Base-by-base conservation (phyloP, 2,113 vertebrate genomes). In the Neogale vison region DNA sequence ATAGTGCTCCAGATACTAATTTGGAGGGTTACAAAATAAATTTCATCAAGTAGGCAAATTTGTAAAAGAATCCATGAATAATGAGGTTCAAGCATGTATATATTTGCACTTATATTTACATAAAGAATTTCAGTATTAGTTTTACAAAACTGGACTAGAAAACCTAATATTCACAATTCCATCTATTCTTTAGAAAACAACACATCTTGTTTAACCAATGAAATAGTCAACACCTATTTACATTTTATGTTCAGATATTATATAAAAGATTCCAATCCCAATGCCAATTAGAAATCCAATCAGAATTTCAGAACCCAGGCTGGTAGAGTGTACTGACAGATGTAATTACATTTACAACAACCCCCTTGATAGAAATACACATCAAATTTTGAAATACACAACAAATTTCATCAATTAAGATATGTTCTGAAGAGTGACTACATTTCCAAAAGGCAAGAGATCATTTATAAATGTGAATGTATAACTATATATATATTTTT, bases 141-240 rank as follows among this genome's bases (percentile, higher is more conserved):
- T 88, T 86, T 76, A 45, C 72, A 90, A 93, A 97, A 92, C 59
- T 83, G n/a, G 34, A 26, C 80, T 69, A 80, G 31, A 80, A 67
- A 95, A 90, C 76, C 0, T 82, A 31, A 74, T 59, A 92, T 84
- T 82, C 59, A 93, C 13, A 93, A 93, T 77, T 3, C 7, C 81
- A 79, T 79, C 36, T 86, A 69, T 80, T 79, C 83, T 92, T 94
- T 69, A 94, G 55, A 97, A 81, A 95, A 89, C 31, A 92, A 71
- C 1, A 63, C 18, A 86, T 90, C 31, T 61, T 81, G 52, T 94
- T 93, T 50, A 92, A 84, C 5, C 52, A 90, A 93, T n/a, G 6
- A 89, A 89, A 57, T 47, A 83, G 47, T 90, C 45, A 95, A 84
- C 6, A 89, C 21, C 36, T 93, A 90, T 76, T 90, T 90, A 71